These are phyloP conservation scores for Mylabris sibirica DNA, from an alignment of 2,888 invertebrate species.

Conservation along the genomic window DNA sequence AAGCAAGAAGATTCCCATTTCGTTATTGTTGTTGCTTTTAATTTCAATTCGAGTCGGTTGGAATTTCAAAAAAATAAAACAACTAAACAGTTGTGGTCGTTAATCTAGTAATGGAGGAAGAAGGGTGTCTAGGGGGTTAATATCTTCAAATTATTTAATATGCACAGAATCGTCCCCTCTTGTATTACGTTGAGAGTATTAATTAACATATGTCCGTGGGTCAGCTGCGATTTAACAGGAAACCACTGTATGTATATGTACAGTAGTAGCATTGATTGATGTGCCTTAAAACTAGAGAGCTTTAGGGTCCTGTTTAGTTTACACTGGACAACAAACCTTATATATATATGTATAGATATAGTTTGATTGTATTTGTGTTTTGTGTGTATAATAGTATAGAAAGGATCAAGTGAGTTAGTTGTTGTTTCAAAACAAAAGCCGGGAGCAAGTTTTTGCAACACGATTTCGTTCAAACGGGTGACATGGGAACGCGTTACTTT, in stretches of 20 bases:
- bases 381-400: slow-evolving; percentile 41
- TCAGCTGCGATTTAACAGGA: slow-evolving; percentile 46
- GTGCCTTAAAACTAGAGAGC: slow-evolving; percentile 44
- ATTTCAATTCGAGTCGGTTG: not conserved
- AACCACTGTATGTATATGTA: slow-evolving; percentile 30
- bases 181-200: slow-evolving; percentile 32
- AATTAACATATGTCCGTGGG: slow-evolving; percentile 48
- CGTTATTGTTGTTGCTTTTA: not conserved
- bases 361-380: not conserved
- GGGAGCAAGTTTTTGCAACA: slow-evolving; percentile 53
- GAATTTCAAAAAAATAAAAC: slow-evolving; percentile 17
- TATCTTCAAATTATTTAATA: slow-evolving; percentile 42
- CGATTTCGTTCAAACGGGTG: slow-evolving; percentile 39
- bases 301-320: slow-evolving; percentile 45
- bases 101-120: slow-evolving; percentile 23
- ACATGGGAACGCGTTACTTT: slow-evolving; percentile 37
- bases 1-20: not conserved
- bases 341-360: not conserved
- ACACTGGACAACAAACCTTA: slow-evolving; percentile 27
- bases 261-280: slow-evolving; percentile 42
- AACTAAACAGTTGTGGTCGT: slow-evolving; percentile 20
- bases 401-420: slow-evolving; percentile 53
- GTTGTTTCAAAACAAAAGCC: slow-evolving; percentile 50
- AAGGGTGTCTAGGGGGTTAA: slow-evolving; percentile 43
- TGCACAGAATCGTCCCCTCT: slow-evolving; percentile 39